A percentile compares a stretch with the other conserved stretches of the same genome.
Conservation (phyloP, 2,888 invertebrate species). For the Caenorhabditis sulstoni region DNA sequence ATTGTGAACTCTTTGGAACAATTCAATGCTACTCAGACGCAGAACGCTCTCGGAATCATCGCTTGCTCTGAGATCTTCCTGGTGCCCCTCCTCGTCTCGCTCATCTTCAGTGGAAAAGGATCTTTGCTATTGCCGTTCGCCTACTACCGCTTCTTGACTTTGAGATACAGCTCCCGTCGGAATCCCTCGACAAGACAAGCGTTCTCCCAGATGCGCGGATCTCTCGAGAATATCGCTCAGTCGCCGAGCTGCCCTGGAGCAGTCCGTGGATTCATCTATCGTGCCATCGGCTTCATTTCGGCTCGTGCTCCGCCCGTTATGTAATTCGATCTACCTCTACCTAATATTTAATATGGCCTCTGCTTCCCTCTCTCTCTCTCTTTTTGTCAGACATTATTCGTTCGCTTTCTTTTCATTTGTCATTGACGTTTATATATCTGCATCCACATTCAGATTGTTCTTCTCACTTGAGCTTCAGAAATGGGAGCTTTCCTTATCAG, state of each 20-base stretch:
- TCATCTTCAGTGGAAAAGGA: constrained; percentile 90
- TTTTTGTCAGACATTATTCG: background rate
- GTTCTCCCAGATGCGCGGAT: constrained; percentile 90
- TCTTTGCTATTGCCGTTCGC: constrained; percentile 93
- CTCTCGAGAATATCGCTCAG: constrained; percentile 86
- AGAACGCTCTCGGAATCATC: constrained; percentile 85
- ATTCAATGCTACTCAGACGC: constrained; percentile 67
- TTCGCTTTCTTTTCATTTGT: too few relatives aligned
- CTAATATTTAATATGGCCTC: background rate
- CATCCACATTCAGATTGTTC: too few relatives aligned
- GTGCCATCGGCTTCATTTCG: constrained; percentile 86
- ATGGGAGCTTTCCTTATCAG: too few relatives aligned
- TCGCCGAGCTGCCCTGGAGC: constrained; percentile 86
- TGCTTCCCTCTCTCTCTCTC: constrained; percentile 18
- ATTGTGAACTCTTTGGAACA: constrained; percentile 53
- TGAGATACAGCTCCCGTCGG: constrained; percentile 93
- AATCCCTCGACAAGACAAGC: constrained; percentile 87
- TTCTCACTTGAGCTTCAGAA: too few relatives aligned
- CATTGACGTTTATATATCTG: too few relatives aligned
- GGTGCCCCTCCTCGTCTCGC: constrained; percentile 84
- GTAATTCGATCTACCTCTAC: constrained; percentile 14
- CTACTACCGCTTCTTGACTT: constrained; percentile 95
- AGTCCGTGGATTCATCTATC: constrained; percentile 84
- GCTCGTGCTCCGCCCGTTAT: constrained; percentile 86
- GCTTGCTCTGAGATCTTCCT: constrained; percentile 92